Evolutionary conservation across 2,888 invertebrate species (phyloP).

Genomic region (Drosophila anceps): DNA sequence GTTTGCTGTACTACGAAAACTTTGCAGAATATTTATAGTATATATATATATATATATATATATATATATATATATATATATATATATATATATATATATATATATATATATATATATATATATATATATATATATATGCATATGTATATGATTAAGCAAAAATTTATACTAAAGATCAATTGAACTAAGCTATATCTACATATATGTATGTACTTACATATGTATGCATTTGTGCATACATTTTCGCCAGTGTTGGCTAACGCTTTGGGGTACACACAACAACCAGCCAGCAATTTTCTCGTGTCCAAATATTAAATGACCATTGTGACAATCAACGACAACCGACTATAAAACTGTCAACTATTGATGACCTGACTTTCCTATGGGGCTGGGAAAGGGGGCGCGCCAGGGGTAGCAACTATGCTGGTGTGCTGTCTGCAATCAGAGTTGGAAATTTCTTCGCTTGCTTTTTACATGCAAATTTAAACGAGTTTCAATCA

Average conservation of each 20-base stretch:
- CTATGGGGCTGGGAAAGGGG: neutral
- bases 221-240: neutral
- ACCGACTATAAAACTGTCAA: constrained; percentile 83
- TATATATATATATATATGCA: neutral
- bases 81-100: no score
- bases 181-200: neutral
- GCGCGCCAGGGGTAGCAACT: neutral
- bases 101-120: no score
- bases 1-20: neutral
- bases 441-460: constrained; percentile 77
- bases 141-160: neutral
- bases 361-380: constrained; percentile 64
- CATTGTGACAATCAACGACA: constrained; percentile 82
- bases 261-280: constrained; percentile 15
- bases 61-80: no score
- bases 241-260: constrained; percentile 1
- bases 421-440: constrained; percentile 48
- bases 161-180: neutral
- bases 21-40: no score
- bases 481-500: constrained; percentile 82
- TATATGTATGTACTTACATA: neutral
- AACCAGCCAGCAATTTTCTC: constrained; percentile 50
- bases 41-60: no score
- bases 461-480: constrained; percentile 72
- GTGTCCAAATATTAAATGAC: constrained; percentile 82